Evolutionary conservation across 2,888 invertebrate species (phyloP).

Genomic region (Drosophila limbata): DNA sequence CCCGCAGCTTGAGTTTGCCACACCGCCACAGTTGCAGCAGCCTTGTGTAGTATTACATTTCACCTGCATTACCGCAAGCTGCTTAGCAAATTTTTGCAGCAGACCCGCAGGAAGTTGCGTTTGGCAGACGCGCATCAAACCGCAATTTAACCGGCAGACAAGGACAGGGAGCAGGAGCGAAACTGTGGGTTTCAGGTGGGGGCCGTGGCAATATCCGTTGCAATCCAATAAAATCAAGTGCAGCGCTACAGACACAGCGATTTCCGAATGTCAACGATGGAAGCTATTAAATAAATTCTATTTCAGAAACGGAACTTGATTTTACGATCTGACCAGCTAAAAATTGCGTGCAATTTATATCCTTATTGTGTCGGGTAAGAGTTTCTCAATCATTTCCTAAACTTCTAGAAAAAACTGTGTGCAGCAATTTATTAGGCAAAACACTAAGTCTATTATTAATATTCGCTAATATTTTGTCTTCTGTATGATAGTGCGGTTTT

Average conservation of each 20-base stretch:
- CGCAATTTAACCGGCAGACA: constrained; percentile 30
- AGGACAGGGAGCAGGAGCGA: neutral
- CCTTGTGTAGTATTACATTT: constrained; percentile 36
- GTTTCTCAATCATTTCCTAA: neutral
- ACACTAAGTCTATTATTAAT: no score
- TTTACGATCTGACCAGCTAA: neutral
- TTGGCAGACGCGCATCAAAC: constrained; percentile 5
- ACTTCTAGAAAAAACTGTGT: no score
- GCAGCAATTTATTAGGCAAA: no score
- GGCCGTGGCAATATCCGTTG: constrained; percentile 44
- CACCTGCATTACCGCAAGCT: constrained; percentile 41
- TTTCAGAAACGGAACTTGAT: constrained; percentile 3
- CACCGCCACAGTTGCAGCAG: constrained; percentile 6
- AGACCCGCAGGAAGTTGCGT: constrained; percentile 14
- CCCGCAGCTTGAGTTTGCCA: constrained; percentile 8
- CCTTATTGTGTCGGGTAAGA: neutral
- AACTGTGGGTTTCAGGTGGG: constrained; percentile 1
- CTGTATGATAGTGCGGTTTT: no score
- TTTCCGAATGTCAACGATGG: constrained; percentile 34
- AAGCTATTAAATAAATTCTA: constrained; percentile 31
- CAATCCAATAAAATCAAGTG: constrained; percentile 36
- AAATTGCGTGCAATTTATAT: neutral
- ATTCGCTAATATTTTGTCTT: no score
- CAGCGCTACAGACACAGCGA: constrained; percentile 20
- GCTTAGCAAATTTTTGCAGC: constrained; percentile 31